phyloP scores from a whole-genome alignment of 1,140 invertebrate genomes.

The Drosophila tsacasi region DNA sequence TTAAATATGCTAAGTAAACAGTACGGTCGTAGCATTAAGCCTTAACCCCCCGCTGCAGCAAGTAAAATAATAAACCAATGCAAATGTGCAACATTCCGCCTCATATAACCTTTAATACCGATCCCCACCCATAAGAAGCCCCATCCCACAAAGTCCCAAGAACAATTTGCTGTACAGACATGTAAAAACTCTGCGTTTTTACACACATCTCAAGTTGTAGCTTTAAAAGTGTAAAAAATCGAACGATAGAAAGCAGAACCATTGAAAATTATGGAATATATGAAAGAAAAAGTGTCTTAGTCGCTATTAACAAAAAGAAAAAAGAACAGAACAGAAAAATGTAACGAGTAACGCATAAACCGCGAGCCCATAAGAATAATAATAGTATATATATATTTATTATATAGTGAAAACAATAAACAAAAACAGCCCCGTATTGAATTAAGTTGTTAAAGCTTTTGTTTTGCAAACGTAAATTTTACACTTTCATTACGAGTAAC shows the following conservation, averaged over 20 bases:
- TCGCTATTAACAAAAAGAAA: conserved; percentile 61
- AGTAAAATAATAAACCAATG: conserved; percentile 49
- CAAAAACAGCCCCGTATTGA: conserved; percentile 36
- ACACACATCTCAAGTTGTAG: conserved; percentile 76
- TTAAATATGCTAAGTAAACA: conserved; percentile 71
- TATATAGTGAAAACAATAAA: conserved; percentile 53
- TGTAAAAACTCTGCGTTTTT: conserved; percentile 35
- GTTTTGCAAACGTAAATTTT: conserved; percentile 75
- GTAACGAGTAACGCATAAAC: conserved; percentile 44
- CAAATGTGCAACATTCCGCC: conserved; percentile 77
- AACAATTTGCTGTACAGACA: conserved; percentile 56
- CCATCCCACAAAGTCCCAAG: background rate
- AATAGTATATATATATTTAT: conserved; percentile 58
- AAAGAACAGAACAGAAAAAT: conserved; percentile 30
- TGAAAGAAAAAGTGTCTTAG: conserved; percentile 78
- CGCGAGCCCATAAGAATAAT: conserved; percentile 59
- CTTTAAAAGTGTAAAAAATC: conserved; percentile 73
- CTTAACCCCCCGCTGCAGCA: conserved; percentile 11
- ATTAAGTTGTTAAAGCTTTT: conserved; percentile 82
- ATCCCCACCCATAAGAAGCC: background rate
- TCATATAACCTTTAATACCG: conserved; percentile 2
- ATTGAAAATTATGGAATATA: conserved; percentile 65
- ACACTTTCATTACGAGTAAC: conserved; percentile 63
- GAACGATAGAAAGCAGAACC: conserved; percentile 50
- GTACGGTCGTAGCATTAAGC: conserved; percentile 51